Conservation (phyloP, 1,140 invertebrate genomes). For the Scaptomyza pallida region DNA sequence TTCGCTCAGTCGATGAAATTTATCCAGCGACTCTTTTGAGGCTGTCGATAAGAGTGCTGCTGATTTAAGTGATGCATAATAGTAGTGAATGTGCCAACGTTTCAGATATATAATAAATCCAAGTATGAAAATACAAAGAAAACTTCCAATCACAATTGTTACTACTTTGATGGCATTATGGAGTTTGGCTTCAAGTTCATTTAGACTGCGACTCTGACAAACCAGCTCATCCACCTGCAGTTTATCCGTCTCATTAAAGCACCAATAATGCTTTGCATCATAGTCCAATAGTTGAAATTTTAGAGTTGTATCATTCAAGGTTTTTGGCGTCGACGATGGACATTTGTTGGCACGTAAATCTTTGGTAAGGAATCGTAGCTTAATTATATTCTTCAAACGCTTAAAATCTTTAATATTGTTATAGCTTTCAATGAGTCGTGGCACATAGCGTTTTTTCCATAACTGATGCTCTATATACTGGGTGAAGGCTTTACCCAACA, state of each 20-base stretch:
- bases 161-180: constrained; percentile 46
- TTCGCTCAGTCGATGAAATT: constrained; percentile 49
- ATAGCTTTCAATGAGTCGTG: constrained; percentile 49
- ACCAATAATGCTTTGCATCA: constrained; percentile 72
- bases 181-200: constrained; percentile 42
- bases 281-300: constrained; percentile 82
- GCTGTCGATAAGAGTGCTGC: constrained; percentile 83
- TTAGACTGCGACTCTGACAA: constrained; percentile 42
- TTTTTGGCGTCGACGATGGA: constrained; percentile 16
- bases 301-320: constrained; percentile 32
- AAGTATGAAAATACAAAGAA: constrained; percentile 72
- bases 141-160: constrained; percentile 47
- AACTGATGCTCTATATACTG: constrained; percentile 32
- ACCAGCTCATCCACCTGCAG: constrained; percentile 59
- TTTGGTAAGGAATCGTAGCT: constrained; percentile 36
- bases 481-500: not conserved
- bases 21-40: constrained; percentile 57
- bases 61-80: constrained; percentile 85
- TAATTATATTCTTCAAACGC: constrained; percentile 49
- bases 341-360: constrained; percentile 26
- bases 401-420: constrained; percentile 54
- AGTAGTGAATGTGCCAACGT: constrained; percentile 85
- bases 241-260: constrained; percentile 73
- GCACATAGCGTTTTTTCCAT: constrained; percentile 54
- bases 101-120: constrained; percentile 84